Evolutionary conservation across 2,888 invertebrate genomes (phyloP), one percentile per base, ranked within the genome.

Genomic region (Chydorus sphaericus): DNA sequence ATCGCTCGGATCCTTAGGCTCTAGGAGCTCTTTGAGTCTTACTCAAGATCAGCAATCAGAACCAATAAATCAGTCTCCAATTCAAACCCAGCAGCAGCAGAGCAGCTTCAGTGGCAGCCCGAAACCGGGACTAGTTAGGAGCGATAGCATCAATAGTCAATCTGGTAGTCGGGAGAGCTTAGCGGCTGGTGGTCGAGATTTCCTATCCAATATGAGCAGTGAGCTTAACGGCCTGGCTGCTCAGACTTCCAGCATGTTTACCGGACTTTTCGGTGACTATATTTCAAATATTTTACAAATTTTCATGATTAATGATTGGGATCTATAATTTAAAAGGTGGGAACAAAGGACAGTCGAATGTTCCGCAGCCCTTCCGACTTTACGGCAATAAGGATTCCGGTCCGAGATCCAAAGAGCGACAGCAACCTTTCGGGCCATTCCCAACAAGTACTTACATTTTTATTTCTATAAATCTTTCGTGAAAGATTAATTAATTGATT

Each of bases 211-310:
- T 65, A 85, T 96, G 67, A 89, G 90, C 66, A 89, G 83, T 30
- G 94, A 96, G 68, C 76, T 96, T 55, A 92, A 91, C 68, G 91
- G 91, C 7, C 78, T 92, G 51, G 92, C 94, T 20, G 85, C 90
- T 1, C 90, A 93, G 61, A 93, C 92, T 0, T 82, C 88, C 16
- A 91, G 83, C 69, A 92, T 94, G 81, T 88, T 96, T 67, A 90
- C 90, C 56, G 94, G 91, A 69, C 79, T 96, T 64, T 93, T 96
- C 69, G 90, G 93, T 68, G 75, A 71, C 73, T 64, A 52, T 38
- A 48, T 28, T 56, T 56, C 31, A 33, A 16, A 26, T 36, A 51
- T 28, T 10, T 2, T 18, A 30, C 7, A 23, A 48, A 20, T 30
- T 29, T 48, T 31, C 26, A 20, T 3, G 14, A 26, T 44, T 23